Percentiles rank a stretch among this genome's conserved stretches.
phyloP scores from a whole-genome alignment of 1,140 invertebrate species.

The Teleopsis dalmanni region DNA sequence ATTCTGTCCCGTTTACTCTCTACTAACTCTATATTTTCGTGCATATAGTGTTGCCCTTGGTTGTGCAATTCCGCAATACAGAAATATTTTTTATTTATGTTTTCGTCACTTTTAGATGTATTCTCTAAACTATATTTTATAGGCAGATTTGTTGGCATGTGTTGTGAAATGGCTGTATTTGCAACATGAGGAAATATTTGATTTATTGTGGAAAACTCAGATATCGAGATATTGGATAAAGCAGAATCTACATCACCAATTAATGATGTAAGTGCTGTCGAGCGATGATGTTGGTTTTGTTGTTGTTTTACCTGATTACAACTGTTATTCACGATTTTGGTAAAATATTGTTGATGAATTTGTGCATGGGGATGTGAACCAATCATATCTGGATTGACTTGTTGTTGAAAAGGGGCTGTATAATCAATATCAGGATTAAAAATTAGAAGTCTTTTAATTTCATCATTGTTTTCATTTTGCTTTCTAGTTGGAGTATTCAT shows the following conservation, averaged over 20 bases:
- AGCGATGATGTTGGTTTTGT: conserved; percentile 19
- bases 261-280: conserved; percentile 2
- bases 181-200: no score
- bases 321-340: background rate
- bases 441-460: conserved; percentile 23
- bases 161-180: no score
- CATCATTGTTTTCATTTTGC: conserved; percentile 11
- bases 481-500: conserved; percentile 7
- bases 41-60: no score
- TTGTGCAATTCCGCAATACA: no score
- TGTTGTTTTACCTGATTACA: conserved; percentile 15
- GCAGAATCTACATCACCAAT: background rate
- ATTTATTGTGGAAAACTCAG: no score
- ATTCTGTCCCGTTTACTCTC: no score
- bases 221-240: background rate
- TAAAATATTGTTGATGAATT: conserved; percentile 28
- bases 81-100: no score
- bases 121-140: no score
- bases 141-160: no score
- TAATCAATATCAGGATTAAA: conserved; percentile 38
- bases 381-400: conserved; percentile 39
- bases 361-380: conserved; percentile 40
- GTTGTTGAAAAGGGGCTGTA: conserved; percentile 37
- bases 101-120: no score
- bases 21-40: no score